A percentile compares a stretch with the other conserved stretches of the same genome.
These are phyloP conservation scores for Ceratina japonica DNA, from an alignment of 1,140 invertebrate species.

Conservation along the genomic window DNA sequence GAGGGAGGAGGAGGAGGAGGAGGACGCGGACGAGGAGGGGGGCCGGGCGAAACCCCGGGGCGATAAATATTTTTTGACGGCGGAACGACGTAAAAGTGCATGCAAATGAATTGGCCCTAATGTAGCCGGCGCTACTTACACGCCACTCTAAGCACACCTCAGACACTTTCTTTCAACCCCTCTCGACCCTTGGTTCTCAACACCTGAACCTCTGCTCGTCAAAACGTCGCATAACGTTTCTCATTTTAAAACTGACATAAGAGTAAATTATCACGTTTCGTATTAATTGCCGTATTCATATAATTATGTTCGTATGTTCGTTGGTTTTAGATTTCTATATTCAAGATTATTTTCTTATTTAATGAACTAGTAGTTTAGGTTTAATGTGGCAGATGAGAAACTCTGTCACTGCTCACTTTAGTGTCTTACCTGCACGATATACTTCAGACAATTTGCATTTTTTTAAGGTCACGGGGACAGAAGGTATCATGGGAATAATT, in stretches of 20 bases:
- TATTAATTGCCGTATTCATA: too few relatives aligned
- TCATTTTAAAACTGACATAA: too few relatives aligned
- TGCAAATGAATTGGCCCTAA: conserved; percentile 65
- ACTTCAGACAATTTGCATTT: conserved; percentile 26
- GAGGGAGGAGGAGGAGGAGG: conserved; percentile 34
- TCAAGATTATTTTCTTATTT: too few relatives aligned
- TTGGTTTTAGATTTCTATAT: neutral
- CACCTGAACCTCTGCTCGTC: too few relatives aligned
- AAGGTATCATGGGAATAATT: neutral
- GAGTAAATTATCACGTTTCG: too few relatives aligned
- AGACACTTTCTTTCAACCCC: conserved; percentile 32
- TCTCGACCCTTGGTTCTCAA: neutral
- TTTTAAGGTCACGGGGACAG: neutral
- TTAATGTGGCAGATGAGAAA: neutral
- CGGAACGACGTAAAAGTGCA: conserved; percentile 61
- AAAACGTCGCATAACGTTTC: too few relatives aligned
- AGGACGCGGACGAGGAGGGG: conserved; percentile 41
- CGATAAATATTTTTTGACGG: conserved; percentile 71
- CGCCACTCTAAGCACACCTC: conserved; percentile 22
- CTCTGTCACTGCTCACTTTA: neutral
- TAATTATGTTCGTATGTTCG: too few relatives aligned
- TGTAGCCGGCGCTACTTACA: conserved; percentile 53
- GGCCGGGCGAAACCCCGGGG: conserved; percentile 66
- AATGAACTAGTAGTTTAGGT: too few relatives aligned
- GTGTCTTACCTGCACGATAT: neutral